These are phyloP conservation scores for Cyclina sinensis DNA, from an alignment of 1,140 invertebrate species.

Conservation along the genomic window DNA sequence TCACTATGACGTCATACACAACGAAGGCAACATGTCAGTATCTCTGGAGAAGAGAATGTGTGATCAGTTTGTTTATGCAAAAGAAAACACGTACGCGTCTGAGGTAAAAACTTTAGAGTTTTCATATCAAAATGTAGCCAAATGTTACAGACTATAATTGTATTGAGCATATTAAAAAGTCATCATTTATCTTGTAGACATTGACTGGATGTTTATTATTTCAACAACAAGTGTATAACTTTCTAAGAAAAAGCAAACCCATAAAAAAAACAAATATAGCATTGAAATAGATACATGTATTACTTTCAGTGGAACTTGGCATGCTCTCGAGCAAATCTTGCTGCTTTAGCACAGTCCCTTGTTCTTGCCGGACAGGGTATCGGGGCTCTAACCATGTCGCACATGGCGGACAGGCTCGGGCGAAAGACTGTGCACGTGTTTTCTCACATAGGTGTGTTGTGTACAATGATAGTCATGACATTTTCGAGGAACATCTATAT, in stretches of 20 bases:
- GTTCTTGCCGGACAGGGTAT: constrained; percentile 92
- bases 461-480: constrained; percentile 56
- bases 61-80: not conserved
- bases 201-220: too few species aligned
- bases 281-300: not conserved
- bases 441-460: constrained; percentile 60
- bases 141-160: too few species aligned
- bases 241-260: too few species aligned
- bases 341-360: constrained; percentile 91
- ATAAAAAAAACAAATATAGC: too few species aligned
- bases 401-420: constrained; percentile 86
- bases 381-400: constrained; percentile 93
- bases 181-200: too few species aligned
- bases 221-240: too few species aligned
- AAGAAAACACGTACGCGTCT: constrained; percentile 35
- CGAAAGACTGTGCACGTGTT: constrained; percentile 71
- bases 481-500: constrained; percentile 64
- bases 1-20: constrained; percentile 7
- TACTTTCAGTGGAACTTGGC: constrained; percentile 92
- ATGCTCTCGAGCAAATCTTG: constrained; percentile 90
- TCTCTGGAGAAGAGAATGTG: not conserved
- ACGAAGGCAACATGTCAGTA: not conserved
- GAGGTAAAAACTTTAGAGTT: constrained; percentile 10
- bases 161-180: too few species aligned
- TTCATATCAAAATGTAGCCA: too few species aligned